Evolutionary conservation across 2,888 invertebrate genomes (phyloP), one percentile per base, ranked within the genome.

Genomic region (Drosophila prolongata): DNA sequence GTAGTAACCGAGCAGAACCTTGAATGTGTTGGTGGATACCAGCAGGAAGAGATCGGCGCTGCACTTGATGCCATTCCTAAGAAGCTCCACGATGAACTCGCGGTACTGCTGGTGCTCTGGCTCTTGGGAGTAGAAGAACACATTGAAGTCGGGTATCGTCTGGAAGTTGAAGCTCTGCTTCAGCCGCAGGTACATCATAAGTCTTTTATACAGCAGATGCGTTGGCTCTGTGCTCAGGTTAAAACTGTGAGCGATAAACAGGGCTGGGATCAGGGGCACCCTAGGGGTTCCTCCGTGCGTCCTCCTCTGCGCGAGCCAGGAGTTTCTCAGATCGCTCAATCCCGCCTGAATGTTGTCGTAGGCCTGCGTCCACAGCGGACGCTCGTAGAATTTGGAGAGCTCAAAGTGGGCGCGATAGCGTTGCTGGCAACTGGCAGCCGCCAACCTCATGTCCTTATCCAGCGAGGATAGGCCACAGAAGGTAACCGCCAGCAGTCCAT

Each of bases 61-160:
- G 0, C 95, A 95, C 87, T 95, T 95, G 42, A 97, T 93, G 1
- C 98, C 97, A 80, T 97, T 95, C 14, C 93, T 93, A 37, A 98
- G 93, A 9, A 97, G 92, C 79, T 95, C 94, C 10, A 98, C 92
- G 38, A 98, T 95, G 95, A 98, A 98, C 30, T 93, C 92, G 47
- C 96, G 93, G 82, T 97, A 95, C 0, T 94, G 94, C 19, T 94
- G 93, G 58, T 94, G 93, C 78, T 95, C 94, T 0, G 96, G 93
- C 61, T 96, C 96, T 10, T 95, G 94, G 72, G 96, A 97, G 89
- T 97, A 96, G 89, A 98, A 95, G 40, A 98, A 94, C 56, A 96
- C 95, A 69, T 97, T 95, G 87, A 98, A 95, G 90, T 98, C 98
- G 0, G 98, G 98, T n/a, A 98, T 95, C 3, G 95, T 94, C 13